A percentile compares a stretch with the other conserved stretches of the same genome.
Evolutionary conservation across 2,888 invertebrate species (phyloP).

Genomic region (Apomyelois bistriatella): DNA sequence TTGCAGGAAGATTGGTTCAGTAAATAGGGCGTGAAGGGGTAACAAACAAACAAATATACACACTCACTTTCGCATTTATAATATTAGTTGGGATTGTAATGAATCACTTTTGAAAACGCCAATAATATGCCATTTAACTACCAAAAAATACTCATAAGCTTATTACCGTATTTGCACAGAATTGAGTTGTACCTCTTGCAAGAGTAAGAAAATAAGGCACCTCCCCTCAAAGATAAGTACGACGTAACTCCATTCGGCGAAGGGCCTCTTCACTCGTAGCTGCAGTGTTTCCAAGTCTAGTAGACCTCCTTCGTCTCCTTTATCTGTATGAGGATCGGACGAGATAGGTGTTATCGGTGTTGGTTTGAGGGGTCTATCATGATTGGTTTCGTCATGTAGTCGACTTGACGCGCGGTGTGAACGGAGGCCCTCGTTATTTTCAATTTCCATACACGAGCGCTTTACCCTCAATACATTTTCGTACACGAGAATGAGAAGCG

Average conservation of each 20-base stretch:
- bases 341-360: constrained; percentile 56
- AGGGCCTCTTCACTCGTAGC: constrained; percentile 72
- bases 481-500: constrained; percentile 64
- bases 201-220: constrained; percentile 72
- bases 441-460: constrained; percentile 77
- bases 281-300: constrained; percentile 59
- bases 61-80: too few species aligned
- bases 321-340: constrained; percentile 51
- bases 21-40: too few species aligned
- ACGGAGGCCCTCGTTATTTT: constrained; percentile 77
- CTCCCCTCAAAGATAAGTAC: constrained; percentile 76
- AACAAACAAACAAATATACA: too few species aligned
- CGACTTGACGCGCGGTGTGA: constrained; percentile 72
- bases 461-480: constrained; percentile 63
- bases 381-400: constrained; percentile 59
- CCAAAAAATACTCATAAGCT: constrained; percentile 45
- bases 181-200: constrained; percentile 60
- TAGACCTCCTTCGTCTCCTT: constrained; percentile 51
- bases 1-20: too few species aligned
- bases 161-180: constrained; percentile 56
- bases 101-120: too few species aligned
- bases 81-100: too few species aligned
- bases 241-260: constrained; percentile 77
- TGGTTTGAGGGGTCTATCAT: constrained; percentile 54
- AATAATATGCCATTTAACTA: constrained; percentile 25